phyloP scores from a whole-genome alignment of 2,888 invertebrate genomes.

The Heliconius ethilla region DNA sequence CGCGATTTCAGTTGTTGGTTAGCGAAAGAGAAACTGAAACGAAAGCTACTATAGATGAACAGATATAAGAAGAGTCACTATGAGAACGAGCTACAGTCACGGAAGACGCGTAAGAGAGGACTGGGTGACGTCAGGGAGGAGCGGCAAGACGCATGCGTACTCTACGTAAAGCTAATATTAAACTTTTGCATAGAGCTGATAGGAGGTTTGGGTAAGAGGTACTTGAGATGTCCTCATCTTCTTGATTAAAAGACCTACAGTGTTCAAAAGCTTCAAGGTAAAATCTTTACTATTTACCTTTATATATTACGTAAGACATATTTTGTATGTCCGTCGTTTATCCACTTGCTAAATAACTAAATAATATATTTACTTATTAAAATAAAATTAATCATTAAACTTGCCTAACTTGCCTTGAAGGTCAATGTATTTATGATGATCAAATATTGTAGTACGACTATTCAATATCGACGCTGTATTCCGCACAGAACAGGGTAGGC shows the following conservation, averaged over 20 bases:
- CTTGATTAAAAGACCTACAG: not conserved
- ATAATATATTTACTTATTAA: not conserved
- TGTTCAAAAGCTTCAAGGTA: not conserved
- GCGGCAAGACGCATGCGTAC: conserved; percentile 71
- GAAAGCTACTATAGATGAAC: not conserved
- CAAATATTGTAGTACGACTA: not conserved
- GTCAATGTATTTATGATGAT: not conserved
- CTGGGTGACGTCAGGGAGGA: conserved; percentile 74
- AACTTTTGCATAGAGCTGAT: conserved; percentile 29
- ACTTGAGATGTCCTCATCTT: conserved; percentile 28
- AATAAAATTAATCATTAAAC: not conserved
- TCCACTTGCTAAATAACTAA: not conserved
- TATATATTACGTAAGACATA: not conserved
- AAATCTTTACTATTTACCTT: not conserved
- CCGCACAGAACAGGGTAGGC: too few relatives aligned
- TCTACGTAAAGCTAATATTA: conserved; percentile 26
- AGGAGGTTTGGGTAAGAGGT: conserved; percentile 30
- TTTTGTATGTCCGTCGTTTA: not conserved
- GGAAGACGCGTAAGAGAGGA: conserved; percentile 59
- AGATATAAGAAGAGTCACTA: conserved; percentile 21
- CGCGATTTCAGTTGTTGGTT: not conserved
- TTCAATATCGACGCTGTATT: too few relatives aligned
- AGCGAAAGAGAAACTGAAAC: not conserved
- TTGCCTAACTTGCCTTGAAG: not conserved
- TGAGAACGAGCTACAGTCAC: conserved; percentile 50